A percentile compares a stretch with the other conserved stretches of the same genome.
Evolutionary conservation across 2,888 invertebrate species (phyloP).

Genomic region (Tenthredo mesomela): DNA sequence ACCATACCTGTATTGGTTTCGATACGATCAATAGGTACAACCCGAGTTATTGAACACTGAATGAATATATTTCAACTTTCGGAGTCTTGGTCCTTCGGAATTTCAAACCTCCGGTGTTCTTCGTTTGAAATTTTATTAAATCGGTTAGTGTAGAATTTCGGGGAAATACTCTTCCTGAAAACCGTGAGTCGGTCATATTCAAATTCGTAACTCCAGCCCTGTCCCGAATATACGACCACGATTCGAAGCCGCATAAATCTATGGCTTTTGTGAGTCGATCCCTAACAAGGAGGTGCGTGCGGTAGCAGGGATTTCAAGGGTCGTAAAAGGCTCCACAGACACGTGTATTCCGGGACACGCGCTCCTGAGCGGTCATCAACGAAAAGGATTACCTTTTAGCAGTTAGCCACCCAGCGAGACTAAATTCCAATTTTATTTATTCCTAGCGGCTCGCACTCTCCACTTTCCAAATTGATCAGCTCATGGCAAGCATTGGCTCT

Average conservation of each 20-base stretch:
- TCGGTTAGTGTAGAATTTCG: neutral
- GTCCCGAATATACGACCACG: neutral
- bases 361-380: constrained; percentile 58
- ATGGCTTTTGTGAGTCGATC: neutral
- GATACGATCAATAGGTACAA: too few relatives aligned
- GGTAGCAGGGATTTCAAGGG: constrained; percentile 10
- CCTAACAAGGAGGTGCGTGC: constrained; percentile 1
- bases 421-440: constrained; percentile 16
- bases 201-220: neutral
- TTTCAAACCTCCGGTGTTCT: too few relatives aligned
- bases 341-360: constrained; percentile 58
- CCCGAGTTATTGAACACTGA: too few relatives aligned
- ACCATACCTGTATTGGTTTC: too few relatives aligned
- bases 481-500: neutral
- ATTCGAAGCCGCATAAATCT: neutral
- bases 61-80: too few relatives aligned
- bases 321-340: constrained; percentile 36
- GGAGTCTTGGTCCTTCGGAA: too few relatives aligned
- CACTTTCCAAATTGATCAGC: constrained; percentile 23
- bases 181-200: too few relatives aligned
- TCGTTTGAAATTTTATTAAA: neutral
- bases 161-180: too few relatives aligned
- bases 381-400: constrained; percentile 56
- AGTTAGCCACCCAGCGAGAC: constrained; percentile 49
- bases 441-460: neutral